Evolutionary conservation across 37 sponge, comb jelly and placozoan genomes (phyloP), one percentile per base, ranked within the genome.

Genomic region (Bolinopsis microptera): DNA sequence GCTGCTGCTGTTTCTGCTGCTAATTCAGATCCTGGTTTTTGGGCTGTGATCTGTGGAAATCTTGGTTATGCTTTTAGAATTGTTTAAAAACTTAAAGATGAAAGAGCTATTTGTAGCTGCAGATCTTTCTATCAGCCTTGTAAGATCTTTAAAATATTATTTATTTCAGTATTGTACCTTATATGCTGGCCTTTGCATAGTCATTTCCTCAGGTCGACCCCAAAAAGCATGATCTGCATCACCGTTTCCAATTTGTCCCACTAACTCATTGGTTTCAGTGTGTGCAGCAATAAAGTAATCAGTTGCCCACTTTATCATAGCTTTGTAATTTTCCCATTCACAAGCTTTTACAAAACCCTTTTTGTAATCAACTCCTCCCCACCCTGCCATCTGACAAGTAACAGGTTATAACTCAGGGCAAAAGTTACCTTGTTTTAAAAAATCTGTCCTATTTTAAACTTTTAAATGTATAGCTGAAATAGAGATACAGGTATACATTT

Each of bases 241-340:
- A 33, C 82, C 82, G 8, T 80, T 35, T 33, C 82, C 82, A 80
- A 80, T 80, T 30, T 80, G 82, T 80, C 82, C 82, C 8, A 80
- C 82, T 2, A 80, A 80, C 82, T 80, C 82, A 80, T 80, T 80
- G 8, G 24, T 9, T 8, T 8, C 82, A 23, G 82, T 80, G 82
- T 80, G 82, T 5, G 82, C 82, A 28, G 37, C 36, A 28, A 80
- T 80, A 30, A 80, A 80, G 38, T 80, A 80, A 33, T 80, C 82
- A 23, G 82, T 80, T 28, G 82, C 34, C 82, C 82, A 80, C 82
- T 33, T 80, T 8, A 80, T 34, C 82, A 80, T 80, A 3, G 35
- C 38, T 33, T 80, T 80, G 82, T 18, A 24, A 35, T 80, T 80
- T 28, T 80, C 37, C 82, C 82, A 80, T 22, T 80, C 82, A 33